phyloP scores from a whole-genome alignment of 2,797 vertebrate species.

The Alfaro cultratus region DNA sequence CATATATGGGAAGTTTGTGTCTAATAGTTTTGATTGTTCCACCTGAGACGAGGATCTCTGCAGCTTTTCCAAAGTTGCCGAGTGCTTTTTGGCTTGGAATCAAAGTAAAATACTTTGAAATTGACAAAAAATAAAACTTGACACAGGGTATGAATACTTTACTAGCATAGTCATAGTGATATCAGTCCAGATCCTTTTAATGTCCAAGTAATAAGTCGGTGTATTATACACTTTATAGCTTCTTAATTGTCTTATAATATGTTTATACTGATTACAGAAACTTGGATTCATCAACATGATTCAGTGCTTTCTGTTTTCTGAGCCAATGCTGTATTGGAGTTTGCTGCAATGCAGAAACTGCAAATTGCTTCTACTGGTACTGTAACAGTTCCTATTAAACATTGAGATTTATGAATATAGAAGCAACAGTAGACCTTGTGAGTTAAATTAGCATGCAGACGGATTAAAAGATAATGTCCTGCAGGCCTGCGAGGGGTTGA shows the following conservation, averaged over 20 bases:
- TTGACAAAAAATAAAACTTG: not conserved
- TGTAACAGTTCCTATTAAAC: conserved; percentile 50
- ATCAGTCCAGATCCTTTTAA: not conserved
- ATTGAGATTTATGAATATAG: conserved; percentile 52
- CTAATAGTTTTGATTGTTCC: not conserved
- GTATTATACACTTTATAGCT: not conserved
- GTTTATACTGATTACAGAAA: conserved; percentile 2
- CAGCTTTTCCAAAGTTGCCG: not conserved
- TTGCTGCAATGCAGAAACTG: conserved; percentile 20
- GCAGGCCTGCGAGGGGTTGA: conserved; percentile 34
- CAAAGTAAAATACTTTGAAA: not conserved
- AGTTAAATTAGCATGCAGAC: conserved; percentile 39
- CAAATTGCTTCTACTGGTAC: conserved; percentile 5
- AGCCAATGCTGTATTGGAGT: not conserved
- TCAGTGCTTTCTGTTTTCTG: conserved; percentile 6
- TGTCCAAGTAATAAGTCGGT: not conserved
- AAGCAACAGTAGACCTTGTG: conserved; percentile 47
- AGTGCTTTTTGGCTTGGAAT: not conserved
- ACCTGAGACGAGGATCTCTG: not conserved
- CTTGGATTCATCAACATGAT: not conserved
- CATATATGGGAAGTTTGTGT: not conserved
- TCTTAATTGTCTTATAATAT: not conserved
- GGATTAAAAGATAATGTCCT: conserved; percentile 63
- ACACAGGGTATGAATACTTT: not conserved
- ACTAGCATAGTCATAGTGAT: not conserved